A percentile compares a stretch with the other conserved stretches of the same genome.
Conservation (phyloP, 2,888 invertebrate genomes). For the Parnassius glacialis region DNA sequence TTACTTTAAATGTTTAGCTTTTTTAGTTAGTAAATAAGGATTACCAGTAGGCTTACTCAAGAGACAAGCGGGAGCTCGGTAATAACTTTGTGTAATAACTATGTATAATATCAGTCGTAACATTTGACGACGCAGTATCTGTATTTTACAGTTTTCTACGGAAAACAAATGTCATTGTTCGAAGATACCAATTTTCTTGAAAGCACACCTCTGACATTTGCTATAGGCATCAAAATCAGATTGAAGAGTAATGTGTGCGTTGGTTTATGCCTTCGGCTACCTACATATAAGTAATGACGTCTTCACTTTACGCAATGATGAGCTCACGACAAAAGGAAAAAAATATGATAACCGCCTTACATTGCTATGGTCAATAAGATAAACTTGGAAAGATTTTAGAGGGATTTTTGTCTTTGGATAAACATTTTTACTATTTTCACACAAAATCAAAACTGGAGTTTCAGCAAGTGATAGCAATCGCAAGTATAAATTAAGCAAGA, state of each 20-base stretch:
- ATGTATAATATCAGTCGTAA: constrained; percentile 15
- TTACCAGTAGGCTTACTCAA: not conserved
- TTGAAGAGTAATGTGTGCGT: constrained; percentile 26
- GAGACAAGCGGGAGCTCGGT: constrained; percentile 2
- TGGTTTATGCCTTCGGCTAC: constrained; percentile 14
- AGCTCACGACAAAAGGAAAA: constrained; percentile 20
- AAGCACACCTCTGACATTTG: constrained; percentile 39
- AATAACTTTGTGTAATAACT: constrained; percentile 15
- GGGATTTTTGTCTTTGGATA: no score
- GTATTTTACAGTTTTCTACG: constrained; percentile 18
- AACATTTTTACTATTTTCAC: no score
- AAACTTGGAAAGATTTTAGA: no score
- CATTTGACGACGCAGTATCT: no score
- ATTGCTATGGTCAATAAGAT: no score
- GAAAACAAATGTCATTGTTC: constrained; percentile 34
- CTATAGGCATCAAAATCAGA: constrained; percentile 30
- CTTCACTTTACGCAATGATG: constrained; percentile 5
- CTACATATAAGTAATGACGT: constrained; percentile 12
- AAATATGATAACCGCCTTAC: constrained; percentile 22
- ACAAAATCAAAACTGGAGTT: no score
- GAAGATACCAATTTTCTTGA: constrained; percentile 38
- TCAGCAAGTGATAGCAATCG: no score
- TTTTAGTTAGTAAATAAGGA: not conserved
- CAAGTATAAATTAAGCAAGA: no score
- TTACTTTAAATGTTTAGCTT: not conserved